These are phyloP conservation scores for Lindbergichthys nudifrons DNA, from an alignment of 2,797 vertebrate species.

Conservation along the genomic window DNA sequence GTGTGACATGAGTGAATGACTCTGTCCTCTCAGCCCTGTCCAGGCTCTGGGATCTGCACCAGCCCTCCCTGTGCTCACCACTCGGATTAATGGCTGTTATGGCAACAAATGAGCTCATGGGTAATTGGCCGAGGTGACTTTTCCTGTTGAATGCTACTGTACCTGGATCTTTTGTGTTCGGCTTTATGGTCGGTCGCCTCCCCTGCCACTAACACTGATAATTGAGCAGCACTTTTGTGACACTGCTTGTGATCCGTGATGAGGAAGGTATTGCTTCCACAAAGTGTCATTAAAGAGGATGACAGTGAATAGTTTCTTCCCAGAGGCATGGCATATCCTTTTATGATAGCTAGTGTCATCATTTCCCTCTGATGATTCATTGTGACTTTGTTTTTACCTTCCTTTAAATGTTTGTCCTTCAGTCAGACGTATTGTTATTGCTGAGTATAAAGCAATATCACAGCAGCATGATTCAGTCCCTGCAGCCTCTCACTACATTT, in stretches of 20 bases:
- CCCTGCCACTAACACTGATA: constrained; percentile 63
- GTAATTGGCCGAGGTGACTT: constrained; percentile 79
- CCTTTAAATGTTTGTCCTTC: background rate
- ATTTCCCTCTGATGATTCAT: background rate
- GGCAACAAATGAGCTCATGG: constrained; percentile 84
- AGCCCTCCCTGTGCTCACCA: constrained; percentile 66
- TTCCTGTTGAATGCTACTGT: constrained; percentile 81
- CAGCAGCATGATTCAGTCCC: background rate
- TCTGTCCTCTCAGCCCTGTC: constrained; percentile 45
- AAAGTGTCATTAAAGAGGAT: constrained; percentile 62
- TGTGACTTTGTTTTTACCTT: background rate
- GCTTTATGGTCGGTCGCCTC: constrained; percentile 57
- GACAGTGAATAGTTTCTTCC: constrained; percentile 12
- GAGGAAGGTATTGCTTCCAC: constrained; percentile 56
- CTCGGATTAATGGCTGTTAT: constrained; percentile 85
- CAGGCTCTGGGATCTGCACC: constrained; percentile 40
- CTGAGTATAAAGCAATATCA: background rate
- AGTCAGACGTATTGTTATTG: background rate
- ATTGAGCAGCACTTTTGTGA: constrained; percentile 75
- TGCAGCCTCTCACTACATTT: background rate
- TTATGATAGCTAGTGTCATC: background rate
- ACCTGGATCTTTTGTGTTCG: constrained; percentile 78
- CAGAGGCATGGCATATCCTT: background rate
- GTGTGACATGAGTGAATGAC: constrained; percentile 25
- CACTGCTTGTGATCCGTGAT: constrained; percentile 54